Evolutionary conservation across 2,888 invertebrate species (phyloP), one percentile per base, ranked within the genome.

Genomic region (Aromia moschata): DNA sequence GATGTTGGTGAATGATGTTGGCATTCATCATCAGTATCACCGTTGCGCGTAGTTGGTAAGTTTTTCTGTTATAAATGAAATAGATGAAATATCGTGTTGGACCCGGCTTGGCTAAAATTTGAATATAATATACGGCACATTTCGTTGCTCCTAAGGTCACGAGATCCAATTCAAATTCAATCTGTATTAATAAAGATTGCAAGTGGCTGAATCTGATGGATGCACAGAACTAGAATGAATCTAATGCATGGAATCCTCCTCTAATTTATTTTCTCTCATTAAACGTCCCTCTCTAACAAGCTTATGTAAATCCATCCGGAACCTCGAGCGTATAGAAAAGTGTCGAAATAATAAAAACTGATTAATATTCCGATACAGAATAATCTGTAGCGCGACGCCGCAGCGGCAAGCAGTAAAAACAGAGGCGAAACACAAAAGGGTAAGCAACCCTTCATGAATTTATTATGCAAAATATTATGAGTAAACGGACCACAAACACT

Each of bases 401-500:
- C 41, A 30, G 31, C 15, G 18, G 18, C 30, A n/a, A 31, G n/a
- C 15, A 30, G 31, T 11, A 43, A 20, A 45, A 41, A 40, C 37
- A 18, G 49, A 18, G 16, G n/a, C 41, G 5, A 41, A 52, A 30
- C 31, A 41, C 16, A 16, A 52, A 41, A 40, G 52, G 52, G 31
- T 16, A 58, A 37, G 46, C 62, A 51, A 51, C 58, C 60, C 60
- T 62, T 62, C 60, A 55, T 67, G 69, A 68, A 71, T 70, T 69
- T 69, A 70, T 71, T 70, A 71, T 70, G 68, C 67, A 65, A 69
- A 69, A 71, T 69, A 65, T 70, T 67, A 62, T 70, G 67, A 69
- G 68, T 58, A 61, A 60, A 59, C 61, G 49, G 56, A 62, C 68
- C 66, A 58, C 70, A 68, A 67, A 65, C 67, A 62, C 65, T 63